Conservation (phyloP, 2,888 invertebrate species). For the Adelognathus sp. region DNA sequence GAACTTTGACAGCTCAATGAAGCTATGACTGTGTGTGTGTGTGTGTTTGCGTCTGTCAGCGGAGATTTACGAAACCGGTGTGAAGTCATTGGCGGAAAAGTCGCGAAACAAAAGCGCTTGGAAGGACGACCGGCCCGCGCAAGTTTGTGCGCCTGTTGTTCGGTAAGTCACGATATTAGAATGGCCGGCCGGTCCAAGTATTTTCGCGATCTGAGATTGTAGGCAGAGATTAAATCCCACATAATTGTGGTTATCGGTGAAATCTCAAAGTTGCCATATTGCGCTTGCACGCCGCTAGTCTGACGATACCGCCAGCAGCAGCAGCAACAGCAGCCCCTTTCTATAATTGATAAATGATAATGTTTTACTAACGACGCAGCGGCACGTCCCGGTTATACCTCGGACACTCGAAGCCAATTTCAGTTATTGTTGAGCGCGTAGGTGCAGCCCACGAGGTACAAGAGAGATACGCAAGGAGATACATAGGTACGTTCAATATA, state of each 20-base stretch:
- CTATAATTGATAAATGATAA: conserved; percentile 7
- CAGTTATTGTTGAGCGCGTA: conserved; percentile 12
- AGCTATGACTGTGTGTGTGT: not conserved
- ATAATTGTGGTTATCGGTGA: not conserved
- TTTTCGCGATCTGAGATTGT: not conserved
- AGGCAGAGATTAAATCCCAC: not conserved
- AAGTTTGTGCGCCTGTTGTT: not conserved
- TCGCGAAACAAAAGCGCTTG: not conserved
- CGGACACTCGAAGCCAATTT: not conserved
- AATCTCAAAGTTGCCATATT: not conserved
- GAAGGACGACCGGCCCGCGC: not conserved
- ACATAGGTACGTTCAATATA: not conserved
- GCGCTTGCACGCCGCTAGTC: not conserved
- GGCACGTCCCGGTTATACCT: not conserved
- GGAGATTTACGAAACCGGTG: not conserved
- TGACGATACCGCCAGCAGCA: not conserved
- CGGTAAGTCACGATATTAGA: not conserved
- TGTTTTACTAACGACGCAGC: not conserved
- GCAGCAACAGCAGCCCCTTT: not conserved
- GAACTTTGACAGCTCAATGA: conserved; percentile 35
- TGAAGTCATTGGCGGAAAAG: not conserved
- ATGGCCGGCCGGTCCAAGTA: not conserved
- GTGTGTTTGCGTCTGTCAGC: too few relatives aligned
- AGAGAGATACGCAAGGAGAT: not conserved
- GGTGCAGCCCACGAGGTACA: not conserved